Conservation (phyloP, 2,888 invertebrate species). For the Glyphotaelius pellucidus region DNA sequence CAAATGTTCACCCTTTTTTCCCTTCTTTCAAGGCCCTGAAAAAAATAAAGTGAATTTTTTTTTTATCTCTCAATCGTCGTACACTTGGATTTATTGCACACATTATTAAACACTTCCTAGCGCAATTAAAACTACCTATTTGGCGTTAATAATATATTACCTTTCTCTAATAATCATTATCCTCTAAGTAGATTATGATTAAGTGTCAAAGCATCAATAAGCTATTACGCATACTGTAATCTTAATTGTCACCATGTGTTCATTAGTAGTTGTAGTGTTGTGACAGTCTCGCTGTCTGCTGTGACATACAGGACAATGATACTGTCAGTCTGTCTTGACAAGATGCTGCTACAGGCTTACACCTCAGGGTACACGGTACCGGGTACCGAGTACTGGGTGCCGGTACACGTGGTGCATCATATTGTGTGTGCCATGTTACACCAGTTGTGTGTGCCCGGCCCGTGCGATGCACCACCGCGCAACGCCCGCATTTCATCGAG, state of each 20-base stretch:
- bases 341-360: background rate
- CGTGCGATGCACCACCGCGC: conserved; percentile 4
- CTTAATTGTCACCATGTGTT: background rate
- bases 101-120: background rate
- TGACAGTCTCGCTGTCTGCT: background rate
- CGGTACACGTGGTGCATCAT: background rate
- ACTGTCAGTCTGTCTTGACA: background rate
- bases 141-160: background rate
- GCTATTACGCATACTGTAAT: no score
- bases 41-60: background rate
- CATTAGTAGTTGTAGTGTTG: background rate
- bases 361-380: background rate
- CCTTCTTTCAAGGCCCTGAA: background rate
- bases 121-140: background rate
- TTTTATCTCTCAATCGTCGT: background rate
- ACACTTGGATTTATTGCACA: no score
- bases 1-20: background rate
- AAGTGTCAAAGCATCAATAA: no score
- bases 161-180: background rate
- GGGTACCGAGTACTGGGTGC: background rate
- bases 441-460: background rate
- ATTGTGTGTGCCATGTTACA: conserved; percentile 3
- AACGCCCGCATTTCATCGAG: conserved; percentile 16
- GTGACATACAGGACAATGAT: background rate
- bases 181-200: background rate